A percentile compares a stretch with the other conserved stretches of the same genome.
These are phyloP conservation scores for Entosphenus tridentatus DNA, from an alignment of 2,113 vertebrate genomes.

Conservation along the genomic window DNA sequence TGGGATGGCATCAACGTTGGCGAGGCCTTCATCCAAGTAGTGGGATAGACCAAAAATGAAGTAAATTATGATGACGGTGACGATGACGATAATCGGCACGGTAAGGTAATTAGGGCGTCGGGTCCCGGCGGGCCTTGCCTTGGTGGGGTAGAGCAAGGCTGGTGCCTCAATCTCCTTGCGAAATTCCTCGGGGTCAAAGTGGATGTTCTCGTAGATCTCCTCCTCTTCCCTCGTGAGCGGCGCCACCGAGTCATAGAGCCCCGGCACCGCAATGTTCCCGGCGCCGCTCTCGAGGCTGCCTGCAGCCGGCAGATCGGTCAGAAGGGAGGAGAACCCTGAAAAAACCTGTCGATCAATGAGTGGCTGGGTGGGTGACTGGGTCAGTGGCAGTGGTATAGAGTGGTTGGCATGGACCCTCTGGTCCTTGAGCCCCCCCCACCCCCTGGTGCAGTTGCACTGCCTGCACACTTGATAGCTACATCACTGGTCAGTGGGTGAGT, in stretches of 20 bases:
- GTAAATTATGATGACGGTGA: neutral
- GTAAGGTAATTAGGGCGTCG: neutral
- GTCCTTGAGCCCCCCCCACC: neutral
- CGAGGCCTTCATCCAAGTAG: no score
- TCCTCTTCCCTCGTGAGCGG: conserved; percentile 41
- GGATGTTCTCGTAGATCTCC: conserved; percentile 52
- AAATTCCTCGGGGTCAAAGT: conserved; percentile 67
- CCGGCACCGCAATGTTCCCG: conserved; percentile 50
- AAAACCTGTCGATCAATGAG: no score
- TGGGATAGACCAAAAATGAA: neutral
- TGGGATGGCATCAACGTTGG: no score
- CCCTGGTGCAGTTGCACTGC: neutral
- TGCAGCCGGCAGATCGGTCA: conserved; percentile 12
- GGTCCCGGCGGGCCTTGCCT: conserved; percentile 26
- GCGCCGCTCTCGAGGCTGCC: conserved; percentile 43
- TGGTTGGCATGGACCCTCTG: neutral
- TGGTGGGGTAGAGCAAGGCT: conserved; percentile 37
- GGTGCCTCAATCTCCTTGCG: conserved; percentile 39
- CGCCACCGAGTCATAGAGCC: conserved; percentile 40
- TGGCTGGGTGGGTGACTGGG: no score
- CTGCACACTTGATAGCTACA: no score
- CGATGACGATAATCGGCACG: neutral
- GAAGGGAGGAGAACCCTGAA: no score
- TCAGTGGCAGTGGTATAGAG: neutral
- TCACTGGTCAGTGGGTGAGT: no score